Evolutionary conservation across 2,797 vertebrate species (phyloP), one percentile per base, ranked within the genome.

Genomic region (Gorsachius magnificus): DNA sequence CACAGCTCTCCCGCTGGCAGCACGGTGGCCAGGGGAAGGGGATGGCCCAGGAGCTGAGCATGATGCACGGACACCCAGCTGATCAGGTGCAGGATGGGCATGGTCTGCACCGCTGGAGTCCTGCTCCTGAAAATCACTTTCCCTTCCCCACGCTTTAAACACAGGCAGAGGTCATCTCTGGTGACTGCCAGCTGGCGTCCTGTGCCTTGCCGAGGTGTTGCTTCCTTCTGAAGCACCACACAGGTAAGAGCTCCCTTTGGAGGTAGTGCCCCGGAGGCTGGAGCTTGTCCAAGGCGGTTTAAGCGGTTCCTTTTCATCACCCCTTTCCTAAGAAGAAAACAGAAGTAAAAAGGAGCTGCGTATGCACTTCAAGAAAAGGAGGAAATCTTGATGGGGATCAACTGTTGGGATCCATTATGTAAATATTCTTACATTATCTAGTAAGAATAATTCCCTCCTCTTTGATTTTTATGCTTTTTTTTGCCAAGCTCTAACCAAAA

Each of bases 21-120:
- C 3, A 4, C 8, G 3, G 48, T 17, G 66, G 38, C 50, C 7
- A 21, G 13, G 58, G 61, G 38, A 51, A 25, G 61, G 35, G 38
- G 22, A 25, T 29, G 5, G 7, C 3, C 2, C 10, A 36, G 51
- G 35, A 54, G 63, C 46, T 21, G 24, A 38, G 22, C 8, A 4
- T 0, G 2, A 4, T 16, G 3, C 0, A 0, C 2, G 36, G 38
- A 16, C 28, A 29, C 31, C 3, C 22, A 33, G 53, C 15, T 0
- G 9, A 2, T n/a, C 4, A 6, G 66, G 24, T 8, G 4, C 28
- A 65, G 64, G 43, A 7, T 1, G 9, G 25, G 36, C 35, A 12
- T 10, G 2, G 3, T 51, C 36, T 69, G 58, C 41, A 12, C 11
- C 0, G 0, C 35, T 48, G 66, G 2, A 1, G 14, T 76, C 31